These are phyloP conservation scores for Bostrychus sinensis DNA, from an alignment of 2,113 vertebrate genomes.

Conservation along the genomic window DNA sequence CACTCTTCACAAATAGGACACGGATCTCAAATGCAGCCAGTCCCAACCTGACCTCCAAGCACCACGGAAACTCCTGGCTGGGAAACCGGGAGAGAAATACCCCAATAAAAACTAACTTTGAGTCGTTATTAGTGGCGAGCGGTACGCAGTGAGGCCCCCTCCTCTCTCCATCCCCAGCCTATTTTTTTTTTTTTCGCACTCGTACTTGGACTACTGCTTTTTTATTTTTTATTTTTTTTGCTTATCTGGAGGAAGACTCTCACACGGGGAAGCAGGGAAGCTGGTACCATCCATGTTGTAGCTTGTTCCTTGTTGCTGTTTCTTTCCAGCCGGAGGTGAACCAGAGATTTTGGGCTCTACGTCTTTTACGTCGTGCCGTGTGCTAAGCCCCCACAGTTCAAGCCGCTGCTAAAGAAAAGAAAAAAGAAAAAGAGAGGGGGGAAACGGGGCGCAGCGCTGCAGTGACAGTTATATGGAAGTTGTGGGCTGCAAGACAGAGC, in stretches of 20 bases:
- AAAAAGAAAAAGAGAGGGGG: too few species aligned
- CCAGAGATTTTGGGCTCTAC: not conserved
- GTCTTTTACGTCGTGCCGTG: too few species aligned
- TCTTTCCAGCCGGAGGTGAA: constrained; percentile 25
- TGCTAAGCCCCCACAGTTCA: too few species aligned
- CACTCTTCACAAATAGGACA: constrained; percentile 96
- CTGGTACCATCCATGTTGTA: constrained; percentile 64
- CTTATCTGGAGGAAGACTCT: constrained; percentile 52
- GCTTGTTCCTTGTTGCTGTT: constrained; percentile 20
- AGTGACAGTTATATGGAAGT: constrained; percentile 95
- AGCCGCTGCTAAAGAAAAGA: too few species aligned
- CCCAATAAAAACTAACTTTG: constrained; percentile 65
- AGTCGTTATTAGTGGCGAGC: constrained; percentile 62
- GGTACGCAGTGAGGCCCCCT: constrained; percentile 45
- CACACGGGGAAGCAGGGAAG: constrained; percentile 57
- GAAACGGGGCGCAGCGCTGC: constrained; percentile 76
- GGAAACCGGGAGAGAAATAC: constrained; percentile 74
- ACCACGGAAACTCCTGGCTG: constrained; percentile 85
- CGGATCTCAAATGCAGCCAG: constrained; percentile 89
- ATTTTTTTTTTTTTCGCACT: too few species aligned
- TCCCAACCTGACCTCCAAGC: constrained; percentile 94
- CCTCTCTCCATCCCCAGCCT: constrained; percentile 29
- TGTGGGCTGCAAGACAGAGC: constrained; percentile 96
- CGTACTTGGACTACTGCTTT: constrained; percentile 78
- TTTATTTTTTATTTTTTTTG: constrained; percentile 35